Evolutionary conservation across 1,140 invertebrate species (phyloP).

Genomic region (Brachionus koreanus): DNA sequence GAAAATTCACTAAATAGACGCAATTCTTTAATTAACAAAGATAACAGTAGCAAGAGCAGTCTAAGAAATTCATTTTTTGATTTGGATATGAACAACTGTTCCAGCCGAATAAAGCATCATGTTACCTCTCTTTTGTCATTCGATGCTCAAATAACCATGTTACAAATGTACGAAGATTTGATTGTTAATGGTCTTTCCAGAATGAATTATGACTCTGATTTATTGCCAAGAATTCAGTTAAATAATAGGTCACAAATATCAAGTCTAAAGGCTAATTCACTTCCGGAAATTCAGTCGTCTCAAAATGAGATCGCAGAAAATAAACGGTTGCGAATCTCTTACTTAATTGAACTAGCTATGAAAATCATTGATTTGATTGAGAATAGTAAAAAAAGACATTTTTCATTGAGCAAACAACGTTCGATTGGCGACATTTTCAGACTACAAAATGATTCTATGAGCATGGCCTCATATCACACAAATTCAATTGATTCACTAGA

Average conservation of each 20-base stretch:
- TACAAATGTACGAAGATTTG: constrained; percentile 36
- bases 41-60: neutral
- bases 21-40: neutral
- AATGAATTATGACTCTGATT: constrained; percentile 5
- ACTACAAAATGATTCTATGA: neutral
- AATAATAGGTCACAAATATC: neutral
- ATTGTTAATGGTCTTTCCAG: neutral
- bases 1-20: neutral
- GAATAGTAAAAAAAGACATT: neutral
- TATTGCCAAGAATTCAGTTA: neutral
- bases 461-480: neutral
- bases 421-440: neutral
- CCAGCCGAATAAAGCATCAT: constrained; percentile 10
- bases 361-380: constrained; percentile 25
- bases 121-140: neutral
- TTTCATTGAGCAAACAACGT: neutral
- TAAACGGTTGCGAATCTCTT: neutral
- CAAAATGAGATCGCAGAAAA: neutral
- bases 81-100: neutral
- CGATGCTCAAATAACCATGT: constrained; percentile 20
- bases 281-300: neutral
- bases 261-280: neutral
- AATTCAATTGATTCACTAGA: constrained; percentile 4
- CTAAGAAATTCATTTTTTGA: constrained; percentile 19
- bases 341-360: neutral